Conservation (phyloP, 2,113 vertebrate species). For the Antennarius striatus region DNA sequence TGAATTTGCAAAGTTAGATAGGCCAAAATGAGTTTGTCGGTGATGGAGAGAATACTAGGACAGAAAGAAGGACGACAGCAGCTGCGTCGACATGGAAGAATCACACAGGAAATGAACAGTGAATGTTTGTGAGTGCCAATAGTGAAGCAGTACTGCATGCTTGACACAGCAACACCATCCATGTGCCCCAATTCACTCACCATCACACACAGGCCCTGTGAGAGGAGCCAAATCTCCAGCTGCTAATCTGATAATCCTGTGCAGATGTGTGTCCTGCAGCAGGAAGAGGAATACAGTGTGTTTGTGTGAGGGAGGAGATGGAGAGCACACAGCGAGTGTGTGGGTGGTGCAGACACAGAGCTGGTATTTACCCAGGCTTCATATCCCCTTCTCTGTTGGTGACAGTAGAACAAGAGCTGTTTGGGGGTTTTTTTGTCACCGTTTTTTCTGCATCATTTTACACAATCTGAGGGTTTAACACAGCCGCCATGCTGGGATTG, state of each 20-base stretch:
- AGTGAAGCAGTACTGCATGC: neutral
- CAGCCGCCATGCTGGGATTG: neutral
- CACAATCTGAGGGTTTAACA: conserved; percentile 8
- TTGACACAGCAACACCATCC: conserved; percentile 15
- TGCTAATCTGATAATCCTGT: conserved; percentile 81
- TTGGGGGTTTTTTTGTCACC: too few relatives aligned
- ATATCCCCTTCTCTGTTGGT: conserved; percentile 6
- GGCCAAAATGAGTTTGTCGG: conserved; percentile 16
- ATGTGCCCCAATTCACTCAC: conserved; percentile 43
- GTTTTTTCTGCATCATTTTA: neutral
- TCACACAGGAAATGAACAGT: conserved; percentile 12
- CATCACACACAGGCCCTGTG: conserved; percentile 44
- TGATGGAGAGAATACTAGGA: conserved; percentile 4
- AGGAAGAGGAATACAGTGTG: conserved; percentile 33
- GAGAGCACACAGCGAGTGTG: conserved; percentile 33
- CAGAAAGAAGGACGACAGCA: neutral
- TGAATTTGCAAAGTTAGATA: conserved; percentile 2
- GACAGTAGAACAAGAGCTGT: neutral
- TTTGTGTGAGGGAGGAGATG: conserved; percentile 15
- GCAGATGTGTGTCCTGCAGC: conserved; percentile 70
- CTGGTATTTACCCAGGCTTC: conserved; percentile 24
- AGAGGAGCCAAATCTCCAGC: conserved; percentile 63
- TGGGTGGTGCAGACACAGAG: conserved; percentile 31
- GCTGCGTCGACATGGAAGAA: neutral
- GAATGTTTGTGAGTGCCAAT: conserved; percentile 15